Conservation (phyloP, 2,113 vertebrate genomes). For the Nanorana parkeri region DNA sequence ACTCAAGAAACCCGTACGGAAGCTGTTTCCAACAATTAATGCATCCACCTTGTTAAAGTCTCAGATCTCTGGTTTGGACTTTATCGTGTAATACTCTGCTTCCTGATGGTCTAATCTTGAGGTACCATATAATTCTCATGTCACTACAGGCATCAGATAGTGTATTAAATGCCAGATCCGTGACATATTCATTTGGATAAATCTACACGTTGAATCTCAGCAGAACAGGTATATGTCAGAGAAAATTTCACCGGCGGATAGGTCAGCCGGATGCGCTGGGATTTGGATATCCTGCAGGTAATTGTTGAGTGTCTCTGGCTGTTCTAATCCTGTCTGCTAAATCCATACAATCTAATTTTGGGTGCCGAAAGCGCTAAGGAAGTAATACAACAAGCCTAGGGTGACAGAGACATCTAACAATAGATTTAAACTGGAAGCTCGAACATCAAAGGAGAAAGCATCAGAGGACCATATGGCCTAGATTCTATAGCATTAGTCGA, state of each 20-base stretch:
- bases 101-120: no score
- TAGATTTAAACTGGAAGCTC: slow-evolving; percentile 15
- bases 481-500: neutral
- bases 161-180: neutral
- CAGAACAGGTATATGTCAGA: slow-evolving; percentile 3
- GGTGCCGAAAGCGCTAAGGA: neutral
- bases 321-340: neutral
- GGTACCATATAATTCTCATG: no score
- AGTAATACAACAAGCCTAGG: slow-evolving; percentile 8
- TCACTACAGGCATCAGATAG: no score
- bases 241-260: slow-evolving; percentile 11
- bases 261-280: neutral
- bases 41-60: no score
- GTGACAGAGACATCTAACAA: slow-evolving; percentile 38
- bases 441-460: slow-evolving; percentile 23
- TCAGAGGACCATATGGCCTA: slow-evolving; percentile 29
- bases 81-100: no score
- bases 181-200: slow-evolving; percentile 17
- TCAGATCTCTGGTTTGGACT: no score
- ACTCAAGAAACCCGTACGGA: no score
- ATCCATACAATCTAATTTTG: neutral
- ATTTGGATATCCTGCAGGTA: slow-evolving; percentile 28
- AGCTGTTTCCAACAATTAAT: no score
- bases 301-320: slow-evolving; percentile 13
- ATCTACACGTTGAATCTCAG: neutral